Base-by-base conservation (phyloP, 2,888 invertebrate species). In the Dione juno region DNA sequence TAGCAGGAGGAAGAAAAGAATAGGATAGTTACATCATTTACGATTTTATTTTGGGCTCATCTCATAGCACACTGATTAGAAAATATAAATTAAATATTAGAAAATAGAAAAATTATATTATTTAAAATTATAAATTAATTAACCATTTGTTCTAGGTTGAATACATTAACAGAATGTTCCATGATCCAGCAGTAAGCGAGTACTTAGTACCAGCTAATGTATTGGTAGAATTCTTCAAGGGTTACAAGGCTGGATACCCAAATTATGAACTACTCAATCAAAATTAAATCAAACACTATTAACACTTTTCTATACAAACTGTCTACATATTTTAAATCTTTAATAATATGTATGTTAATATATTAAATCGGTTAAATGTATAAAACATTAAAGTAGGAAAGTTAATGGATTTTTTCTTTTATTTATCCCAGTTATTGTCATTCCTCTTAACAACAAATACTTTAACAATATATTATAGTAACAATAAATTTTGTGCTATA, bases 131-230 rank as follows among this genome's bases (percentile, higher is more conserved):
- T n/a, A 8, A 53, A 13, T 13, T 14, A n/a, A 54, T 11, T 40
- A 19, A 35, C 3, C 13, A 50, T 52, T 52, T 67, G 52, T 92
- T 93, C 73, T 84, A 96, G 96, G 82, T 93, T 82, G 88, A 94
- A 74, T 96, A 96, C 94, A 88, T 94, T 66, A 81, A 86, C 14
- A 89, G 90, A 10, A 96, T 96, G 96, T 87, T 92, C 28, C 90
- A 95, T 75, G 95, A 96, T 79, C 87, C 94, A 14, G 94, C 93
- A n/a, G 95, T 96, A 0, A 94, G 92, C 76, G 90, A 92, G 65
- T 95, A 94, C 77, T 89, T 91, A 65, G 81, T 96, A 48, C 93
- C 94, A 37, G 88, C 94, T 10, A 94, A 95, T 53, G 85, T 90
- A 3, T 93, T 95, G 71, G 82, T 92, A 0, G 93, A 94, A 79